Conservation (phyloP, 2,797 vertebrate genomes). For the Pangasius larnaudii region DNA sequence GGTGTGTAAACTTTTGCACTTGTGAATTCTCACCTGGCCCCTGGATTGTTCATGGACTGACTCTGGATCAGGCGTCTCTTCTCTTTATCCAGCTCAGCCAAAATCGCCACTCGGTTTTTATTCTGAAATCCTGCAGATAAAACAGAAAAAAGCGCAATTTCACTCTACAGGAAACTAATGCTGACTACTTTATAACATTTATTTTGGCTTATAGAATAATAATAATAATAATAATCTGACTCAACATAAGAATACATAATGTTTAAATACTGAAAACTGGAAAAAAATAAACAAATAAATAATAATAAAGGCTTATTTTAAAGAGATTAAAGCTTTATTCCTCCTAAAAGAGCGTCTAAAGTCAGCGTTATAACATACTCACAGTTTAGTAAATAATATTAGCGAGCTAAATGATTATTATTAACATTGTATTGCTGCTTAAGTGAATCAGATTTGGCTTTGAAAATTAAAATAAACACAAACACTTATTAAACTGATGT, state of each 20-base stretch:
- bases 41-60: constrained; percentile 90
- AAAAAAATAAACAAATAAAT: background rate
- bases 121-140: constrained; percentile 85
- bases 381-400: background rate
- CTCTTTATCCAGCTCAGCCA: constrained; percentile 95
- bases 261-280: background rate
- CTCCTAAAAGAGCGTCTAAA: background rate
- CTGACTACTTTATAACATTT: background rate
- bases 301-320: background rate
- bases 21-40: constrained; percentile 79
- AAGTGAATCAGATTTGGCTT: background rate
- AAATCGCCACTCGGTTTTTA: constrained; percentile 92
- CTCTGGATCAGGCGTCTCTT: constrained; percentile 92
- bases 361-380: background rate
- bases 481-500: background rate
- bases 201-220: background rate
- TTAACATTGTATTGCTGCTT: background rate
- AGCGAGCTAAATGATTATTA: background rate
- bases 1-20: background rate
- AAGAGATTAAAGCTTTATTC: background rate
- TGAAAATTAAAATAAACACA: background rate
- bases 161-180: constrained; percentile 1
- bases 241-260: too few species aligned
- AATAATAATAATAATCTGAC: background rate
- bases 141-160: background rate